Conservation (phyloP, 2,888 invertebrate species). For the Dynastes maya region DNA sequence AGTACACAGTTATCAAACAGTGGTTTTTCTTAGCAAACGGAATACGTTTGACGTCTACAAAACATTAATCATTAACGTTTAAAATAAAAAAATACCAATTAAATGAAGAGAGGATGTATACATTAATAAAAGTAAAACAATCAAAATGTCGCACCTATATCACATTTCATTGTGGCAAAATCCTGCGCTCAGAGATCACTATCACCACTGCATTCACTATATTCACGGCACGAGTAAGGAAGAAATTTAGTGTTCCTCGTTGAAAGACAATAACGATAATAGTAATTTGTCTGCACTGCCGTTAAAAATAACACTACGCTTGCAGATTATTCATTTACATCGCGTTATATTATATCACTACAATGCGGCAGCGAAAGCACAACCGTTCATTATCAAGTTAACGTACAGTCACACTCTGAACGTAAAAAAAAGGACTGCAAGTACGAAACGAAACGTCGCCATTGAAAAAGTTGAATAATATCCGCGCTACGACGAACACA, state of each 20-base stretch:
- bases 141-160: background rate
- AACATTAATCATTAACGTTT: background rate
- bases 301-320: background rate
- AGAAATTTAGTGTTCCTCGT: too few species aligned
- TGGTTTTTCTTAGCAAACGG: background rate
- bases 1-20: constrained; percentile 10
- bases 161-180: background rate
- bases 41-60: background rate
- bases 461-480: constrained; percentile 15
- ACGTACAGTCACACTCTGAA: constrained; percentile 11
- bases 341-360: background rate
- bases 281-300: background rate
- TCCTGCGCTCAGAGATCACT: background rate
- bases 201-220: background rate
- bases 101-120: background rate
- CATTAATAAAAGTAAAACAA: background rate
- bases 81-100: too few species aligned
- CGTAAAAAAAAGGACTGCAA: constrained; percentile 8
- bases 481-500: background rate
- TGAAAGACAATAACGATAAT: too few species aligned
- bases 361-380: background rate
- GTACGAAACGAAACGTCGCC: constrained; percentile 15
- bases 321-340: constrained; percentile 2
- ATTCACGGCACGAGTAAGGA: too few species aligned
- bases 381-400: background rate